Base-by-base conservation (phyloP, 2,113 vertebrate genomes). In the Semnornis frantzii region DNA sequence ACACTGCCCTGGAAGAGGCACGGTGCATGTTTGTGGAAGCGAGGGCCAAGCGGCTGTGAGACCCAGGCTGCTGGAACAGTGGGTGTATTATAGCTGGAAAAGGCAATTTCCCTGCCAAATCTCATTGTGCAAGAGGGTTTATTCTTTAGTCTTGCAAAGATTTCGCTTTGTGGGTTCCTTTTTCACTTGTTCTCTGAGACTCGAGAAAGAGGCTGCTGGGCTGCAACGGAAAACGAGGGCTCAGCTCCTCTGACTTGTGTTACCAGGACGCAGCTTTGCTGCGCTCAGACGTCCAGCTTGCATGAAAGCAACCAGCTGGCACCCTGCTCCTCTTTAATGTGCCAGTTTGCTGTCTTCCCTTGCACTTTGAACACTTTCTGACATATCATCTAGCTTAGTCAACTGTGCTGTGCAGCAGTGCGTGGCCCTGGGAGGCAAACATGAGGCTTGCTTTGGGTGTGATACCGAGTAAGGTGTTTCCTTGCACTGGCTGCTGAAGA, bases 31-130 rank as follows among this genome's bases (percentile, higher is more conserved):
- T 86, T 87, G 86, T 89, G 94, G 91, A 66, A 87, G 77, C 3
- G 2, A 39, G 39, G 46, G 79, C 91, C 86, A 79, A 87, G 80
- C 7, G 20, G 59, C 92, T 94, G 71, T 82, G 95, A 77, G 93
- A 93, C 64, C 80, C 59, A 2, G 81, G 60, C 96, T 89, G 69
- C 25, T 79, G 28, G 87, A 97, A 95, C 94, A 96, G 91, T 77
- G 94, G 72, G 60, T 0, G 62, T 81, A 93, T 97, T 94, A 90
- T 92, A 97, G 79, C 87, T 62, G 87, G 33, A 57, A 92, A 91
- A 94, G 82, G 91, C 94, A 68, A 58, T 54, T 88, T 44, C 87
- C 71, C 79, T 95, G 93, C 96, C 94, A 97, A 7, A 94, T 88
- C 79, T 64, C 89, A 50, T 91, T 94, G 87, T 94, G 94, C 87